Evolutionary conservation across 1,140 invertebrate genomes (phyloP), one percentile per base, ranked within the genome.

Genomic region (Anoplolepis gracilipes): DNA sequence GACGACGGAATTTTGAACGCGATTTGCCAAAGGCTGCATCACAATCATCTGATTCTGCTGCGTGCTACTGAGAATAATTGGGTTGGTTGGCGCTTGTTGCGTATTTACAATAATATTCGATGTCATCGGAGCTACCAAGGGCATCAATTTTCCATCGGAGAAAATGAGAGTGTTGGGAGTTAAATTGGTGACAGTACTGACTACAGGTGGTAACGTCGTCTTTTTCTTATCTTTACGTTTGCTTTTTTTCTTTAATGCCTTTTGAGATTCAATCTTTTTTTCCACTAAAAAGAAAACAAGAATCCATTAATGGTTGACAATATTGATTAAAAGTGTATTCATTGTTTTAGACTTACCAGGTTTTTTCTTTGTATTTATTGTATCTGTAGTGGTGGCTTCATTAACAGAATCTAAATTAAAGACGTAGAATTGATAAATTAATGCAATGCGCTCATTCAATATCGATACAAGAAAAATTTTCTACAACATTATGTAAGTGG

Each of bases 41-140:
- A 95, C 93, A 42, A 95, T 94, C 94, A 95, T 95, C 55, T 94
- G 94, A 92, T 90, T 94, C n/a, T 92, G 90, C 25, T 93, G 94
- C 7, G 89, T 88, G 55, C 93, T 94, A 53, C 94, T 92, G 6
- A 95, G 86, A 59, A 95, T 94, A 79, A 95, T 94, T 16, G 93
- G 88, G 84, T 91, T 94, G 25, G 92, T 64, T 1, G 94, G 73
- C 59, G 90, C 92, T 11, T 92, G 61, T 46, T 93, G 93, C 46
- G 92, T 84, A 85, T 93, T 95, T 53, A 95, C 94, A 69, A 95
- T 92, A 16, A 95, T 94, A 36, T 95, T 95, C 53, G 94, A 91
- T 6, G 94, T 88, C 86, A 94, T 93, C 6, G 94, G 94, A 33
- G 94, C 91, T 57, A 95, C 92, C 5, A 95, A 75, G 0, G 94